Evolutionary conservation across 2,888 invertebrate genomes (phyloP).

Genomic region (Chaitophorus viminalis): DNA sequence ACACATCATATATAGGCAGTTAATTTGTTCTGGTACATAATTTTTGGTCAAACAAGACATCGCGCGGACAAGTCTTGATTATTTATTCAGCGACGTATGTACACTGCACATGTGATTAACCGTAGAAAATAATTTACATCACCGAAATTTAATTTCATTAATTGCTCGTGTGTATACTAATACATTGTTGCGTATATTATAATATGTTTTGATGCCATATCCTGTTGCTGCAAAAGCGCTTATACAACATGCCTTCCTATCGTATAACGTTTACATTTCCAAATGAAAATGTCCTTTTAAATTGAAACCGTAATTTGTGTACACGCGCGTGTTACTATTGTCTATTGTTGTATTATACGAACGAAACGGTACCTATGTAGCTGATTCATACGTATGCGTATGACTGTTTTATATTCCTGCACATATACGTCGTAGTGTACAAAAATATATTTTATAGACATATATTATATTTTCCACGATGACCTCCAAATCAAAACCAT

Average conservation of each 20-base stretch:
- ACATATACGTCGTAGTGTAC: background rate
- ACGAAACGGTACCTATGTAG: too few relatives aligned
- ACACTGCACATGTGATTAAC: background rate
- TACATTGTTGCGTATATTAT: too few relatives aligned
- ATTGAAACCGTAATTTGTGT: background rate
- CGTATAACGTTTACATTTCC: background rate
- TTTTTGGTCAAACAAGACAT: conserved; percentile 10
- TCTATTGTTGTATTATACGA: too few relatives aligned
- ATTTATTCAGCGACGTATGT: background rate
- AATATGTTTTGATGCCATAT: conserved; percentile 7
- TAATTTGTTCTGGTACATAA: conserved; percentile 43
- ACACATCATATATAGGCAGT: too few relatives aligned
- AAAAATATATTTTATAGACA: too few relatives aligned
- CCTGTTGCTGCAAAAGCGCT: background rate
- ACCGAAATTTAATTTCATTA: conserved; percentile 20
- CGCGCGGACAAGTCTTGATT: conserved; percentile 1
- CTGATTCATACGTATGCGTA: background rate
- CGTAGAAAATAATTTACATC: conserved; percentile 20
- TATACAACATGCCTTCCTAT: background rate
- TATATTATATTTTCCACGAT: too few relatives aligned
- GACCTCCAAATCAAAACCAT: too few relatives aligned
- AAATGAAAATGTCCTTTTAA: background rate
- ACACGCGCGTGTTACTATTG: too few relatives aligned
- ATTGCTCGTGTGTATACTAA: background rate
- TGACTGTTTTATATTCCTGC: background rate